Percentiles rank a stretch among this genome's conserved stretches.
These are phyloP conservation scores for Macrophya alboannulata DNA, from an alignment of 2,888 invertebrate genomes.

Conservation along the genomic window DNA sequence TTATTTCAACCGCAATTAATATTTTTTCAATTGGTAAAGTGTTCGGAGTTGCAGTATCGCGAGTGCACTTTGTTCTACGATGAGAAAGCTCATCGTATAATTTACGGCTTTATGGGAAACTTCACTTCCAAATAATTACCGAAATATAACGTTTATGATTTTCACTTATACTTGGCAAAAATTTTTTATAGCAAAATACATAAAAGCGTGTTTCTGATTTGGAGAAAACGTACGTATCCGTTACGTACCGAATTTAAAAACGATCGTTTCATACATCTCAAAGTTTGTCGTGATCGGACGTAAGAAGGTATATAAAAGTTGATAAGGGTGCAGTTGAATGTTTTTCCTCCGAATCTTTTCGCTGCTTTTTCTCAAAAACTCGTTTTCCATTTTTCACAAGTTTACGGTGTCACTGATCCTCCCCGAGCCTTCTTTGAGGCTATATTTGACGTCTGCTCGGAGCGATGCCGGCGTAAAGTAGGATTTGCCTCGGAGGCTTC, in stretches of 20 bases:
- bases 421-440: conserved; percentile 19
- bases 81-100: not conserved
- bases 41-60: not conserved
- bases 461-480: conserved; percentile 33
- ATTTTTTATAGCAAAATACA: not conserved
- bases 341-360: not conserved
- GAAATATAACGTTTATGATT: not conserved
- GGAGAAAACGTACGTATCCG: not conserved
- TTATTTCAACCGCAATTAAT: not conserved
- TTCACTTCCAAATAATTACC: not conserved
- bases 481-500: conserved; percentile 27
- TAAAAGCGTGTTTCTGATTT: not conserved
- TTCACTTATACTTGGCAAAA: not conserved
- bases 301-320: not conserved
- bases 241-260: not conserved
- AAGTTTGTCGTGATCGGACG: not conserved
- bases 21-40: not conserved
- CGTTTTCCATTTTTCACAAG: conserved; percentile 35
- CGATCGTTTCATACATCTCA: not conserved
- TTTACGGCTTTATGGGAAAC: not conserved
- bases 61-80: not conserved
- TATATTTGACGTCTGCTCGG: conserved; percentile 38
- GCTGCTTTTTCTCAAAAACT: not conserved
- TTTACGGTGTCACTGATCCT: conserved; percentile 42
- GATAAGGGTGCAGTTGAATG: not conserved